A percentile compares a stretch with the other conserved stretches of the same genome.
These are phyloP conservation scores for Idaea straminata DNA, from an alignment of 2,888 invertebrate genomes.

Conservation along the genomic window DNA sequence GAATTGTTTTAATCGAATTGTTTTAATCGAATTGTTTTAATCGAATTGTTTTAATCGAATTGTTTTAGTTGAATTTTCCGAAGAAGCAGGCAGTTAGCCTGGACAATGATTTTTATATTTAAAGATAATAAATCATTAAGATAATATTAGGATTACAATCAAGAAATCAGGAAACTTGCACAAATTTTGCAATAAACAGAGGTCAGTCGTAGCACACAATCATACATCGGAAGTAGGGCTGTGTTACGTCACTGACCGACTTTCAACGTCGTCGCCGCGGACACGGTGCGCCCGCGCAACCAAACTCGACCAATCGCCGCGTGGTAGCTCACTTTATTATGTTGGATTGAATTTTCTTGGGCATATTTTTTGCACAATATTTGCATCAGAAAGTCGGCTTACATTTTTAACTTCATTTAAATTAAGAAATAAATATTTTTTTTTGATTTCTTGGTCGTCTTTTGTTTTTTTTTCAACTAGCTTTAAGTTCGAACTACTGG, in stretches of 20 bases:
- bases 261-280: slow-evolving; percentile 30
- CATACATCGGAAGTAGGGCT: slow-evolving; percentile 42
- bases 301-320: neutral
- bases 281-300: slow-evolving; percentile 27
- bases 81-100: no score
- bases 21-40: no score
- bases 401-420: no score
- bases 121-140: neutral
- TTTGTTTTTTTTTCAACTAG: no score
- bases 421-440: no score
- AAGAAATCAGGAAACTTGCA: slow-evolving; percentile 4
- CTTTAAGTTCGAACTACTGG: no score
- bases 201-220: slow-evolving; percentile 11
- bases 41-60: no score
- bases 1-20: no score
- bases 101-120: no score
- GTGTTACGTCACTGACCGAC: slow-evolving; percentile 43
- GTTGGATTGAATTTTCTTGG: neutral
- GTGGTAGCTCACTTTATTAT: neutral
- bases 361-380: neutral
- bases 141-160: slow-evolving; percentile 16
- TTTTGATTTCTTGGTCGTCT: no score
- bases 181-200: slow-evolving; percentile 14
- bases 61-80: no score
- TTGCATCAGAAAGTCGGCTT: neutral